Conservation (phyloP, 2,888 invertebrate species). For the Leptopilina drosophilae region DNA sequence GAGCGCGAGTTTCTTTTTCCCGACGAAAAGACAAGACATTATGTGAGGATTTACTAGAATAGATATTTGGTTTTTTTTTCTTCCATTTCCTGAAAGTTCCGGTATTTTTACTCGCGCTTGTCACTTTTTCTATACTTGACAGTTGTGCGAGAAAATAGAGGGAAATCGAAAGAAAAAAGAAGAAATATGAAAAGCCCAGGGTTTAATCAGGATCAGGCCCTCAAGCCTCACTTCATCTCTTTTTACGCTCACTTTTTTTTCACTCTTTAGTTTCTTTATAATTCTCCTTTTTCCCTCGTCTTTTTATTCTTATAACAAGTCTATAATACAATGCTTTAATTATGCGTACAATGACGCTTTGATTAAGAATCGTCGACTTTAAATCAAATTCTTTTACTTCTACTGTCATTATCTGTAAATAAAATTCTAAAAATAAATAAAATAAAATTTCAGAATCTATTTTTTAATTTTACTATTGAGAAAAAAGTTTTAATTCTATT, state of each 20-base stretch:
- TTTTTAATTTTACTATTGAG: neutral
- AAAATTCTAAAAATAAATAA: no score
- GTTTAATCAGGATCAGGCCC: slow-evolving; percentile 70
- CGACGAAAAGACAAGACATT: slow-evolving; percentile 8
- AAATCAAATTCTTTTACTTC: neutral
- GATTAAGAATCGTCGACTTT: slow-evolving; percentile 58
- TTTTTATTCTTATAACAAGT: slow-evolving; percentile 38
- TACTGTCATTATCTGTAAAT: no score
- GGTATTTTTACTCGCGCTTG: slow-evolving; percentile 27
- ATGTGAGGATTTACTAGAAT: slow-evolving; percentile 21
- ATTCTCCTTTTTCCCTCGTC: no score
- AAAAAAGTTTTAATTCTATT: no score
- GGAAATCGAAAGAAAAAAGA: slow-evolving; percentile 44
- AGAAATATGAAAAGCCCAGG: slow-evolving; percentile 52
- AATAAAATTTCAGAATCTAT: slow-evolving; percentile 7
- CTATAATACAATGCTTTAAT: slow-evolving; percentile 66
- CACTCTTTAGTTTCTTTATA: slow-evolving; percentile 50
- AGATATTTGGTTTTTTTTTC: slow-evolving; percentile 27
- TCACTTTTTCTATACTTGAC: slow-evolving; percentile 25
- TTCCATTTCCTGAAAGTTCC: slow-evolving; percentile 17
- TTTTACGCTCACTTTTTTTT: slow-evolving; percentile 42
- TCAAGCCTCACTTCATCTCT: slow-evolving; percentile 50
- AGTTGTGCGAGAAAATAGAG: slow-evolving; percentile 40
- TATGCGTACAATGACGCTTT: slow-evolving; percentile 64
- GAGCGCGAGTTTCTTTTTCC: neutral